Evolutionary conservation across 2,797 vertebrate genomes (phyloP).

Genomic region (Borostomias antarcticus): DNA sequence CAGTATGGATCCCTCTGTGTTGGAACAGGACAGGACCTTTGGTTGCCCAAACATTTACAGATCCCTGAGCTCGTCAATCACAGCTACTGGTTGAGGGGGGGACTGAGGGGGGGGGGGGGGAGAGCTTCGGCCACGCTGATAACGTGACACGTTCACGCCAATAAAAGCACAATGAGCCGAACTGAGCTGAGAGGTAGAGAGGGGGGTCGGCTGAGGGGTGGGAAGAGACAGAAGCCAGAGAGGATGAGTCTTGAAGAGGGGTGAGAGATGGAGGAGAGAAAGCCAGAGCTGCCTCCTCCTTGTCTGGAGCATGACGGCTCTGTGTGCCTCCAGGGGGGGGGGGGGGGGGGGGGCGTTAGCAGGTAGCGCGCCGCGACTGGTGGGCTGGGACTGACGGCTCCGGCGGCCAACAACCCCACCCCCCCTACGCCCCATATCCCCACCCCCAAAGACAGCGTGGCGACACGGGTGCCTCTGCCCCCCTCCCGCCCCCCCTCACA

Average conservation of each 20-base stretch:
- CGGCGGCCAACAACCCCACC: conserved; percentile 28
- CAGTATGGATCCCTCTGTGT: conserved; percentile 57
- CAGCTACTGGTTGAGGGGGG: background rate
- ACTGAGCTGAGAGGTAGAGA: no score
- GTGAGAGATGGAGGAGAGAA: conserved; percentile 4
- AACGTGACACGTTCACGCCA: no score
- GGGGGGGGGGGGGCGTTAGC: conserved; percentile 54
- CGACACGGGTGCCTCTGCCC: conserved; percentile 35
- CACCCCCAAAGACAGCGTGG: conserved; percentile 33
- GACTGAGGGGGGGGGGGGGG: background rate
- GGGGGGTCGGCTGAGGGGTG: background rate
- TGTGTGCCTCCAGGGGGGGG: conserved; percentile 53
- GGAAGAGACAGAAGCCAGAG: background rate
- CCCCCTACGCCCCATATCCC: conserved; percentile 6
- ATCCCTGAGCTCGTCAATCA: conserved; percentile 23
- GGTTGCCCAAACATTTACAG: conserved; percentile 20
- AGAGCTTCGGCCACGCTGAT: no score
- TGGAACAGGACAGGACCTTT: conserved; percentile 54
- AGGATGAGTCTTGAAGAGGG: background rate
- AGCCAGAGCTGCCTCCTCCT: conserved; percentile 1
- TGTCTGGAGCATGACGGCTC: conserved; percentile 53
- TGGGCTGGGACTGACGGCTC: conserved; percentile 63
- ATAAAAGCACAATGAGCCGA: no score
- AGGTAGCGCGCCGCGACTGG: conserved; percentile 55
- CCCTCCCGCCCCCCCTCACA: background rate